Base-by-base conservation (phyloP, 2,113 vertebrate genomes). In the Macquaria australasica region DNA sequence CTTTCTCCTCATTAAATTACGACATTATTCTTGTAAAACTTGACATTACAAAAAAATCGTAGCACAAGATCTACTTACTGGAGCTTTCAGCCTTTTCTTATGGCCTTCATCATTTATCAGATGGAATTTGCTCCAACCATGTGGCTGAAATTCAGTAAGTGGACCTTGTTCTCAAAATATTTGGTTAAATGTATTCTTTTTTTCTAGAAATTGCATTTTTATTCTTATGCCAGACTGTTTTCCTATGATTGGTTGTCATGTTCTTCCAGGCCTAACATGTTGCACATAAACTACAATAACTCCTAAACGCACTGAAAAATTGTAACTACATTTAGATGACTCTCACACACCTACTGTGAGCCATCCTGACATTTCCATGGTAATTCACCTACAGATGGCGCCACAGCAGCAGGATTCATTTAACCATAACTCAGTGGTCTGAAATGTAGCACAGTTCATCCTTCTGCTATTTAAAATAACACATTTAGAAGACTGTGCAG, bases 331-430 rank as follows among this genome's bases (percentile, higher is more conserved):
- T 73, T 20, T 18, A 59, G 14, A 28, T 11, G 43, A 31, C 59
- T 18, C 34, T 14, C 8, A 39, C 41, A 0, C 6, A n/a, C n/a
- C n/a, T n/a, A n/a, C n/a, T n/a, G n/a, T 74, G n/a, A 31, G 45
- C 11, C 60, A 39, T 25, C 60, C 31, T 77, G 14, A 67, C 41
- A 7, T 34, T 1, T 25, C 12, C 1, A 64, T 67, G 3, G 16
- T 56, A 1, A 55, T 72, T 63, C 43, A 62, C 28, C 82, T 5
- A 4, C 74, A 73, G 74, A 28, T 72, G 74, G 74, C 74, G 45
- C 67, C 58, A 56, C 6, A 73, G 31, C 41, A 7, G 15, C 67
- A 25, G 20, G 8, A 51, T 62, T 21, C 25, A 21, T 5, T 6
- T 11, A 63, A 23, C 12, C 9, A 28, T 16, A n/a, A n/a, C 31